Evolutionary conservation across 1,140 invertebrate species (phyloP).

Genomic region (Diorhabda sublineata): DNA sequence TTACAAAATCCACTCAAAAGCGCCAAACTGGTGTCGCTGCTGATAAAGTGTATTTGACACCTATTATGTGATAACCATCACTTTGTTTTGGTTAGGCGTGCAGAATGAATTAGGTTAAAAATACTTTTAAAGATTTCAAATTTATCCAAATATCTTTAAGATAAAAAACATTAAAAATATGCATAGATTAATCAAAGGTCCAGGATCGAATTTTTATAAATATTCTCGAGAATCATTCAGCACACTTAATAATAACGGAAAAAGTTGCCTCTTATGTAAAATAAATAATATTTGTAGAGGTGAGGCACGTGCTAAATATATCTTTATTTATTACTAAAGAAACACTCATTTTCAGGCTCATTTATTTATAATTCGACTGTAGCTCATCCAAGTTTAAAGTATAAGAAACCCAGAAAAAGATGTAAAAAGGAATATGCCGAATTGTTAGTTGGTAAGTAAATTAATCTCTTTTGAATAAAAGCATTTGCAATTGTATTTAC

Average conservation of each 20-base stretch:
- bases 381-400: conserved; percentile 31
- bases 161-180: conserved; percentile 1
- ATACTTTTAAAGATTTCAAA: neutral
- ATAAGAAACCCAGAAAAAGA: conserved; percentile 39
- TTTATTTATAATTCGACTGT: conserved; percentile 35
- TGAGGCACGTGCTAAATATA: conserved; percentile 9
- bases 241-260: conserved; percentile 19
- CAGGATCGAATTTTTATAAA: conserved; percentile 5
- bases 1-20: too few species aligned
- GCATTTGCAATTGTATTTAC: conserved; percentile 4
- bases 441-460: conserved; percentile 51
- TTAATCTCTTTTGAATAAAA: conserved; percentile 11
- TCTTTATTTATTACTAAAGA: conserved; percentile 5
- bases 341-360: conserved; percentile 20
- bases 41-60: too few species aligned
- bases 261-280: conserved; percentile 31
- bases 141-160: neutral
- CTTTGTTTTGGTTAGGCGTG: neutral
- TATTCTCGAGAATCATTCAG: conserved; percentile 4
- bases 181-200: conserved; percentile 16
- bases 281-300: conserved; percentile 22
- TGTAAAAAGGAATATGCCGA: conserved; percentile 51
- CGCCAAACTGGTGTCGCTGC: too few species aligned
- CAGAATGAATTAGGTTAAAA: conserved; percentile 1
- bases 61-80: neutral